phyloP scores from a whole-genome alignment of 2,113 vertebrate species.

The Podarcis muralis region DNA sequence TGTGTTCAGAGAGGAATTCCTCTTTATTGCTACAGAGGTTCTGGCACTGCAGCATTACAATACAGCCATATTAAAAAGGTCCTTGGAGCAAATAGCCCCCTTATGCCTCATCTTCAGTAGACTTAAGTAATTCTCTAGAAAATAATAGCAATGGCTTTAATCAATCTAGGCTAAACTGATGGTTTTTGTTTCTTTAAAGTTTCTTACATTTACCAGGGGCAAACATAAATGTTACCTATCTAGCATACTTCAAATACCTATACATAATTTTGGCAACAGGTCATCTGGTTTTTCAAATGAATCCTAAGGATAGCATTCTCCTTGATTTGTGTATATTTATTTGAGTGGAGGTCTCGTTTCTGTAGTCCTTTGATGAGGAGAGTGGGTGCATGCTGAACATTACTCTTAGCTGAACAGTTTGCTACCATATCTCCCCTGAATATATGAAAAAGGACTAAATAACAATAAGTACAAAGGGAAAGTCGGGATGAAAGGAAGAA shows the following conservation, averaged over 20 bases:
- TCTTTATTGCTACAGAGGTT: constrained; percentile 61
- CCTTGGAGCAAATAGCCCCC: constrained; percentile 71
- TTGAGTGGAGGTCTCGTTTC: constrained; percentile 17
- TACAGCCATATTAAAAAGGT: constrained; percentile 85
- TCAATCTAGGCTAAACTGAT: constrained; percentile 23
- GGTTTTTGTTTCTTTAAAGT: constrained; percentile 42
- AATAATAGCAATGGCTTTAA: constrained; percentile 51
- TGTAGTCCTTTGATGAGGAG: constrained; percentile 33
- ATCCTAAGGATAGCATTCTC: not conserved
- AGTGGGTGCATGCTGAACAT: constrained; percentile 37
- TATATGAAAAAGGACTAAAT: constrained; percentile 18
- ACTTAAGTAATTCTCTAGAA: constrained; percentile 47
- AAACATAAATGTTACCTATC: constrained; percentile 9
- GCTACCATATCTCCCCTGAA: not conserved
- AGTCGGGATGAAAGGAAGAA: constrained; percentile 14
- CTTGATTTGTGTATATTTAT: constrained; percentile 20
- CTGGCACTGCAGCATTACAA: constrained; percentile 79
- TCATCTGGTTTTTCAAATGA: constrained; percentile 24
- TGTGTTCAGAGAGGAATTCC: constrained; percentile 62
- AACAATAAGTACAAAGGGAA: constrained; percentile 11
- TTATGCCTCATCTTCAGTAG: constrained; percentile 55
- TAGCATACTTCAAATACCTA: constrained; percentile 10
- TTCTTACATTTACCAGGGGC: constrained; percentile 2
- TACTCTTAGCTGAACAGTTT: constrained; percentile 21
- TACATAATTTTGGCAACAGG: constrained; percentile 71